Percentiles rank a stretch among this genome's conserved stretches.
Evolutionary conservation across 2,888 invertebrate species (phyloP).

Genomic region (Branchellion lobata): DNA sequence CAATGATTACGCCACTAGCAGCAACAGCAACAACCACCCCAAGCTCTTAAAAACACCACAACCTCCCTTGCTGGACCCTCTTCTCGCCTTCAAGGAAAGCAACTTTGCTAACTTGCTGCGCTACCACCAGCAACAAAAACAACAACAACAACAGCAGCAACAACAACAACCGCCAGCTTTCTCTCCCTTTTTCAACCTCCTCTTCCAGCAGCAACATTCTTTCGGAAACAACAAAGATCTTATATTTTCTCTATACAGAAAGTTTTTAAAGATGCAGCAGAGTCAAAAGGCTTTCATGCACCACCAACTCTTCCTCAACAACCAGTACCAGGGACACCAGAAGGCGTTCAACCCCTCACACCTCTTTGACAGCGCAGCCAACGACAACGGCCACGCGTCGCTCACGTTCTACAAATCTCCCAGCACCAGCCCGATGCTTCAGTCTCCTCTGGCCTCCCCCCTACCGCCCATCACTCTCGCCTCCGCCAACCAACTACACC

Average conservation of each 20-base stretch:
- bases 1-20: neutral
- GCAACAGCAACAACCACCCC: neutral
- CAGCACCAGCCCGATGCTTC: neutral
- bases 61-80: neutral
- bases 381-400: neutral
- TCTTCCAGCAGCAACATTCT: too few relatives aligned
- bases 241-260: constrained; percentile 1
- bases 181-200: neutral
- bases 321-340: neutral
- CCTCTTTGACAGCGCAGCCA: neutral
- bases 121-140: constrained; percentile 4
- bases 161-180: neutral
- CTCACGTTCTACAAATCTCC: neutral
- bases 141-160: constrained; percentile 8
- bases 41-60: neutral
- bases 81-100: neutral
- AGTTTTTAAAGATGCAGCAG: neutral
- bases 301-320: neutral
- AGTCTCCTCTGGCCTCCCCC: neutral
- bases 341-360: neutral
- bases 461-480: too few relatives aligned
- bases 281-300: neutral
- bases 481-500: neutral
- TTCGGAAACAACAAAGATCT: constrained; percentile 2
- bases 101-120: neutral